Evolutionary conservation across 2,797 vertebrate species (phyloP).

Genomic region (Tenualosa ilisha): DNA sequence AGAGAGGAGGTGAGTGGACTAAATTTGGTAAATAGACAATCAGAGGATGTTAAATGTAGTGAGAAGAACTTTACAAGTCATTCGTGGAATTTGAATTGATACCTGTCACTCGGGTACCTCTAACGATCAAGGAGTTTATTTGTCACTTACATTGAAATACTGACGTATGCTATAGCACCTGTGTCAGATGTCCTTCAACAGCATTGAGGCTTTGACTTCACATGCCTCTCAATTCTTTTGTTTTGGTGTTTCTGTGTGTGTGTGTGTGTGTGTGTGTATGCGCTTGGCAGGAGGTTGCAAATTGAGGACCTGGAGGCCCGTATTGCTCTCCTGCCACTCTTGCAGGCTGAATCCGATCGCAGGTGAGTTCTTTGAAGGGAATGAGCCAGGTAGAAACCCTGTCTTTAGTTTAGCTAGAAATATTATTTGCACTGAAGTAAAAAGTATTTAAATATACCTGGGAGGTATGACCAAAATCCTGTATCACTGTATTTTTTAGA

Average conservation of each 20-base stretch:
- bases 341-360: conserved; percentile 82
- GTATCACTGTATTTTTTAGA: no score
- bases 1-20: conserved; percentile 77
- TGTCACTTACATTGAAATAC: no score
- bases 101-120: no score
- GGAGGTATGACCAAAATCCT: no score
- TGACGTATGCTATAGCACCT: not conserved
- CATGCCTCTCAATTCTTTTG: not conserved
- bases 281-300: conserved; percentile 75
- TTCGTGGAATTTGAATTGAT: no score
- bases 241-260: not conserved
- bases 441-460: no score
- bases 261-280: conserved; percentile 10
- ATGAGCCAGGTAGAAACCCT: no score
- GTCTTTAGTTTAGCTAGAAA: no score
- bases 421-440: no score
- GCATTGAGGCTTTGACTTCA: not conserved
- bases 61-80: no score
- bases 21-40: no score
- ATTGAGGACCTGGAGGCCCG: conserved; percentile 90
- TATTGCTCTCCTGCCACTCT: conserved; percentile 82
- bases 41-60: not conserved
- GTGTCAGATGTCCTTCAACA: not conserved
- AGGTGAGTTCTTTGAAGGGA: conserved; percentile 56
- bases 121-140: no score